These are phyloP conservation scores for Cyanoderma ruficeps DNA, from an alignment of 2,113 vertebrate species.

Conservation along the genomic window DNA sequence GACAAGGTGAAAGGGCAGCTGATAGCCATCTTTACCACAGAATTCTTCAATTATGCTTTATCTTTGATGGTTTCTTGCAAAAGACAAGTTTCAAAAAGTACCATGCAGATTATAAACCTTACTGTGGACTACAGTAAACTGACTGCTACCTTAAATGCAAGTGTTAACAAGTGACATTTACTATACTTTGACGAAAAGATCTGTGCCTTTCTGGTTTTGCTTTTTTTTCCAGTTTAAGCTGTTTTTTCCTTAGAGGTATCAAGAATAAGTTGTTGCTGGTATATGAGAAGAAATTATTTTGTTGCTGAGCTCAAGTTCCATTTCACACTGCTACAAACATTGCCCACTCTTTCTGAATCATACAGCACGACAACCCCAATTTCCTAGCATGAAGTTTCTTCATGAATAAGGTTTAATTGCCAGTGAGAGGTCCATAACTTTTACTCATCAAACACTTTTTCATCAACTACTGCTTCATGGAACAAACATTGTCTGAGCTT, in stretches of 20 bases:
- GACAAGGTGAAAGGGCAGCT: not conserved
- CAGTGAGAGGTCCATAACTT: constrained; percentile 21
- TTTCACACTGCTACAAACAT: constrained; percentile 11
- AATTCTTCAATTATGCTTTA: constrained; percentile 1
- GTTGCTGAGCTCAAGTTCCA: not conserved
- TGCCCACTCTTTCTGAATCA: constrained; percentile 45
- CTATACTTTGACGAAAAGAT: not conserved
- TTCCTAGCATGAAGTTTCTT: not conserved
- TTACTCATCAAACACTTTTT: constrained; percentile 15
- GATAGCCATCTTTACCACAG: not conserved
- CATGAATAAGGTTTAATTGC: constrained; percentile 6
- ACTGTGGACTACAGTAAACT: not conserved
- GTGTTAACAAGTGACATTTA: not conserved
- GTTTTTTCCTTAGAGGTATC: not conserved
- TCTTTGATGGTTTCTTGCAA: not conserved
- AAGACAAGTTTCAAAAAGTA: not conserved
- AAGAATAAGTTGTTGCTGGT: not conserved
- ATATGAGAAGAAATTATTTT: not conserved
- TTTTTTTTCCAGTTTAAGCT: not conserved
- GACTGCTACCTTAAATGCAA: not conserved
- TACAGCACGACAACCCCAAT: not conserved
- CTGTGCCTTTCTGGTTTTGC: not conserved
- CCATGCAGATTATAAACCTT: not conserved
- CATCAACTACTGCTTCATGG: not conserved
- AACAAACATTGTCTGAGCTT: not conserved